Conservation (phyloP, 2,888 invertebrate genomes). For the Oscheius sp. region DNA sequence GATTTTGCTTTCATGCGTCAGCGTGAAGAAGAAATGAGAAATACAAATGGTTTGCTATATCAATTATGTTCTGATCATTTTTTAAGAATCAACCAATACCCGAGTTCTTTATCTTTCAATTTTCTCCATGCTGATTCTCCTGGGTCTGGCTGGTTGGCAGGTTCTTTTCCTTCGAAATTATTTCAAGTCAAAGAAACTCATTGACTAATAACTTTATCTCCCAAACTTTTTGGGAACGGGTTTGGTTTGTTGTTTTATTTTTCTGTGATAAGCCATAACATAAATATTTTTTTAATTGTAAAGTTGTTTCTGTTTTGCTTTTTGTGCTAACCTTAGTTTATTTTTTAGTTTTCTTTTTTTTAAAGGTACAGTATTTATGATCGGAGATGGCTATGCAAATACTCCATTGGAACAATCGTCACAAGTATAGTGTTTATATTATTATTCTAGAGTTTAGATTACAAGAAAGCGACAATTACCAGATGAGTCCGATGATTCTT, state of each 20-base stretch:
- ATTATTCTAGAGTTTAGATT: background rate
- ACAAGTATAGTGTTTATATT: background rate
- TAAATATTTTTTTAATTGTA: conserved; percentile 11
- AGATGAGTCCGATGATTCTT: conserved; percentile 18
- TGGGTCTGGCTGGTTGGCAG: conserved; percentile 96
- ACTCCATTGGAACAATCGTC: background rate
- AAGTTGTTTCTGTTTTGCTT: no score
- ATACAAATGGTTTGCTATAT: conserved; percentile 81
- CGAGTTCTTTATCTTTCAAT: conserved; percentile 96
- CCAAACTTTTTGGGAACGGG: conserved; percentile 19
- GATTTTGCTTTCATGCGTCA: conserved; percentile 96
- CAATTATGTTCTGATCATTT: background rate
- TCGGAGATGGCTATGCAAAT: no score
- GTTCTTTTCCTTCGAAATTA: conserved; percentile 92
- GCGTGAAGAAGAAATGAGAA: conserved; percentile 96
- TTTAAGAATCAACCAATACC: conserved; percentile 86
- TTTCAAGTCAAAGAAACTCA: conserved; percentile 99
- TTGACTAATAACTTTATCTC: conserved; percentile 78
- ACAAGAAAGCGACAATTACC: background rate
- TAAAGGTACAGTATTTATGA: no score
- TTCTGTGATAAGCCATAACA: conserved; percentile 9
- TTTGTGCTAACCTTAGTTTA: no score
- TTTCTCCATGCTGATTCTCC: conserved; percentile 93
- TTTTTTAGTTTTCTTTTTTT: no score
- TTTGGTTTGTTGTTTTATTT: background rate